Evolutionary conservation across 2,888 invertebrate genomes (phyloP).

Genomic region (Nebria brevicollis): DNA sequence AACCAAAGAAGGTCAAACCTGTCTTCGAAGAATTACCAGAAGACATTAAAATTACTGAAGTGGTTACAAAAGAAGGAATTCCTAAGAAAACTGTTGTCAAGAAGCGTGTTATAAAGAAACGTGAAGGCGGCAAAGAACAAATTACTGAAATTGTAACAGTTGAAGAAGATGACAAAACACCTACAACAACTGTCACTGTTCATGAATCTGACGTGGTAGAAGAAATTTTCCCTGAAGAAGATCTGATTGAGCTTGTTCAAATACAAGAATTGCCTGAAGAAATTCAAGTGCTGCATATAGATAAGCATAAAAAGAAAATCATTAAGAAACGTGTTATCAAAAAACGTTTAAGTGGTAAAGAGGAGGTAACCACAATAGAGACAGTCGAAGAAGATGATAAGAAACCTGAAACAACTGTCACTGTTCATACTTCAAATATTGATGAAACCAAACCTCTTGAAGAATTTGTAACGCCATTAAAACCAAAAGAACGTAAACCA

Average conservation of each 20-base stretch:
- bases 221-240: slow-evolving; percentile 33
- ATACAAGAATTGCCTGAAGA: slow-evolving; percentile 55
- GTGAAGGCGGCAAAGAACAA: slow-evolving; percentile 54
- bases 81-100: slow-evolving; percentile 57
- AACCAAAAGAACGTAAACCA: slow-evolving; percentile 40
- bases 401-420: slow-evolving; percentile 54
- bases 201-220: slow-evolving; percentile 46
- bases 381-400: slow-evolving; percentile 61
- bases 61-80: slow-evolving; percentile 55
- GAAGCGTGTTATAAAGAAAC: slow-evolving; percentile 58
- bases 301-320: slow-evolving; percentile 49
- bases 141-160: slow-evolving; percentile 58
- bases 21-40: slow-evolving; percentile 46
- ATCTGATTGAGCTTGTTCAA: slow-evolving; percentile 48
- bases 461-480: not conserved
- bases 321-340: slow-evolving; percentile 56
- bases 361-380: slow-evolving; percentile 59
- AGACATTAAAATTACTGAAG: slow-evolving; percentile 49
- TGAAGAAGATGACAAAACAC: slow-evolving; percentile 60
- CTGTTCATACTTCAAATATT: slow-evolving; percentile 48
- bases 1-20: slow-evolving; percentile 44
- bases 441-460: not conserved
- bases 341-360: slow-evolving; percentile 58
- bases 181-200: slow-evolving; percentile 59
- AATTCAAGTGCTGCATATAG: slow-evolving; percentile 52